These are phyloP conservation scores for Crax fasciolata DNA, from an alignment of 2,797 vertebrate species.

Conservation along the genomic window DNA sequence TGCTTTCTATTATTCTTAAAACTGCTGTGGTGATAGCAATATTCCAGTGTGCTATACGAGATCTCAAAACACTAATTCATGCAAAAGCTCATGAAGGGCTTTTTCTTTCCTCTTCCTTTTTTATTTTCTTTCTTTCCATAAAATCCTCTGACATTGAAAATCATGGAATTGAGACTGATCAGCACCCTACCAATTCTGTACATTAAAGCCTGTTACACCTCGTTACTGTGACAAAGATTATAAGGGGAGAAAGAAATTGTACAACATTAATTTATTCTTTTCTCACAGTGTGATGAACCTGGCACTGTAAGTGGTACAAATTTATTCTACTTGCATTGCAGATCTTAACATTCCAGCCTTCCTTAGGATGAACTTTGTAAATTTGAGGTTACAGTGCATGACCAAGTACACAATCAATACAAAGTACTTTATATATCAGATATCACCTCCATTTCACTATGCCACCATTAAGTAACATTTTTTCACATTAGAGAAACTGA, in stretches of 20 bases:
- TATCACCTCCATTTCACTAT: not conserved
- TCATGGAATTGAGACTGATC: not conserved
- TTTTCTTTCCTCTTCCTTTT: not conserved
- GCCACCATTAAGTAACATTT: not conserved
- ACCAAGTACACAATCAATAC: not conserved
- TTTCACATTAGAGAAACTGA: not conserved
- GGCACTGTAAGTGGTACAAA: not conserved
- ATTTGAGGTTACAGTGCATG: not conserved
- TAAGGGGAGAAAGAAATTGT: not conserved
- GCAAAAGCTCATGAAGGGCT: not conserved
- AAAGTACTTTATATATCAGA: not conserved
- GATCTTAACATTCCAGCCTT: not conserved
- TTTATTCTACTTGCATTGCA: not conserved
- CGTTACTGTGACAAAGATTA: not conserved
- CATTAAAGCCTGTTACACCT: not conserved
- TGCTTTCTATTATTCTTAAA: not conserved
- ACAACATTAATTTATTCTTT: not conserved
- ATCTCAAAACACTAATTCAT: not conserved
- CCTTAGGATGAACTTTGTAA: not conserved
- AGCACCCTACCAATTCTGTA: not conserved
- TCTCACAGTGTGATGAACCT: not conserved
- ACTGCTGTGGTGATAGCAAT: not conserved
- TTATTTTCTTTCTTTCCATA: not conserved
- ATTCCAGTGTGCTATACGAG: not conserved
- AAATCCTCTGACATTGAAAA: not conserved